phyloP scores from a whole-genome alignment of 2,113 vertebrate species.

The Vombatus ursinus region DNA sequence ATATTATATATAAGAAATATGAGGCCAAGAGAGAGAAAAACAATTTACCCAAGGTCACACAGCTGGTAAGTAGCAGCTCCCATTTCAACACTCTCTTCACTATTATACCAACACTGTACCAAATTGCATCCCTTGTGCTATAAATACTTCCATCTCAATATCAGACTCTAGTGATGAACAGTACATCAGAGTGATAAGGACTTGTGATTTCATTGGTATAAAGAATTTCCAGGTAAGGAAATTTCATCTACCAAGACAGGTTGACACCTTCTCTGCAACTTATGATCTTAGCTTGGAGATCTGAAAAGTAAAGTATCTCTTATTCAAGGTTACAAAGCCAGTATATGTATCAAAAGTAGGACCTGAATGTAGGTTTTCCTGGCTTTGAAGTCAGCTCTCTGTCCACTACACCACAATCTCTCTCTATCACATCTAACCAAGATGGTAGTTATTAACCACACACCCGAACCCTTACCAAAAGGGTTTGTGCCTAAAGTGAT shows the following conservation, averaged over 20 bases:
- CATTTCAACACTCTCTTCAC: not conserved
- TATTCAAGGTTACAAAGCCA: not conserved
- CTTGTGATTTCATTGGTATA: not conserved
- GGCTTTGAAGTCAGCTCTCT: not conserved
- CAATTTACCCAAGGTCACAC: not conserved
- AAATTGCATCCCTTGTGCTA: not conserved
- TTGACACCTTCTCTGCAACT: not conserved
- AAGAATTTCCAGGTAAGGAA: not conserved
- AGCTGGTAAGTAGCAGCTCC: not conserved
- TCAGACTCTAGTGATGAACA: not conserved
- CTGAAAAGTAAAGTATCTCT: constrained; percentile 30
- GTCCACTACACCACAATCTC: not conserved
- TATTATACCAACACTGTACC: not conserved
- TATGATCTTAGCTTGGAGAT: not conserved
- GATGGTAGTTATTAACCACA: not conserved
- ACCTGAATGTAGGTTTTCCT: not conserved
- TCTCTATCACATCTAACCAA: not conserved
- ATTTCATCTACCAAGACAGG: not conserved
- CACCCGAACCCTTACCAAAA: not conserved
- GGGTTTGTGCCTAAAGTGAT: constrained; percentile 5
- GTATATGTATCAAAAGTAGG: not conserved
- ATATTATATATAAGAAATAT: not conserved
- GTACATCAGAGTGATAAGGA: not conserved
- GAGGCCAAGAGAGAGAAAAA: not conserved
- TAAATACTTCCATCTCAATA: not conserved